These are phyloP conservation scores for Apistogramma diplotaenia DNA, from an alignment of 2,113 vertebrate genomes.

Conservation along the genomic window DNA sequence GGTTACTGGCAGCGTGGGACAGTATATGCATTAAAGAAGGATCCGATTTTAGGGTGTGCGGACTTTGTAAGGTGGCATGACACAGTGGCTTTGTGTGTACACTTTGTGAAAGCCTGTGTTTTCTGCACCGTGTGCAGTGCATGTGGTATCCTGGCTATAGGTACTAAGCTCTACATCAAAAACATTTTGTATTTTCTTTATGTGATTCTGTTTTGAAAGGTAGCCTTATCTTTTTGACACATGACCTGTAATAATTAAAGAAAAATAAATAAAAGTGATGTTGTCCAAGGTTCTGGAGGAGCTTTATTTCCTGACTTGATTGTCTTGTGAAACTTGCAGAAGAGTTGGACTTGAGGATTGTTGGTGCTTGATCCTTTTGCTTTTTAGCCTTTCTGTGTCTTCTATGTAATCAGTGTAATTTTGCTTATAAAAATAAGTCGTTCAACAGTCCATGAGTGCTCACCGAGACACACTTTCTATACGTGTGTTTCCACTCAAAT, in stretches of 20 bases:
- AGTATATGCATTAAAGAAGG: constrained; percentile 33
- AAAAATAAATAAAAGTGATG: neutral
- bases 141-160: neutral
- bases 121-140: neutral
- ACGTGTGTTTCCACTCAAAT: neutral
- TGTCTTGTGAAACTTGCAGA: neutral
- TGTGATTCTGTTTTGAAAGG: neutral
- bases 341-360: neutral
- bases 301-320: neutral
- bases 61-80: constrained; percentile 10
- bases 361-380: neutral
- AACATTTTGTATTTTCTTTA: neutral
- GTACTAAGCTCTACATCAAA: neutral
- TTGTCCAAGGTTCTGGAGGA: neutral
- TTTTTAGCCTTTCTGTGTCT: neutral
- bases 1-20: neutral
- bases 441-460: neutral
- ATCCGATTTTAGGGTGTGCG: constrained; percentile 1
- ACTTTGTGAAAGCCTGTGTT: neutral
- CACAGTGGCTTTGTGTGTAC: neutral
- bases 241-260: neutral
- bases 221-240: neutral
- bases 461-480: neutral
- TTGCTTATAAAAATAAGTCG: neutral
- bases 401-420: neutral